Conservation (phyloP, 2,797 vertebrate genomes). For the Labeo calbasu region DNA sequence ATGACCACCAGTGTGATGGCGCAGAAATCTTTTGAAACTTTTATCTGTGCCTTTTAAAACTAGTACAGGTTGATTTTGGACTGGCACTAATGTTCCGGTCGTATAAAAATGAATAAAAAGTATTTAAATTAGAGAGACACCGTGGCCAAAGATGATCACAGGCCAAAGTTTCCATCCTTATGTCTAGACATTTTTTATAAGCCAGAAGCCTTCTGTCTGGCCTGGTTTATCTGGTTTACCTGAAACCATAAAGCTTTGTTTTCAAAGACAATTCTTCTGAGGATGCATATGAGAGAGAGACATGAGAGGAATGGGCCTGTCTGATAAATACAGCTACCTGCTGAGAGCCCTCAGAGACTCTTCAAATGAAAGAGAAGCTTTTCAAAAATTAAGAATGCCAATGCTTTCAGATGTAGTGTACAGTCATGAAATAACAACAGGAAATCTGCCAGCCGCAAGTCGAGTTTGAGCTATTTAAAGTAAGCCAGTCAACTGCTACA, state of each 20-base stretch:
- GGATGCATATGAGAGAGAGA: not conserved
- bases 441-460: slow-evolving; percentile 24
- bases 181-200: not conserved
- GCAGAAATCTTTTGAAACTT: not conserved
- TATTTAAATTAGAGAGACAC: not conserved
- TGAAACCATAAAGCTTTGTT: slow-evolving; percentile 1
- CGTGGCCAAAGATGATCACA: not conserved
- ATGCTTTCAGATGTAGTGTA: slow-evolving; percentile 14
- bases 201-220: not conserved
- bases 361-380: slow-evolving; percentile 26
- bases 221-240: slow-evolving; percentile 16
- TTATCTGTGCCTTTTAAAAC: not conserved
- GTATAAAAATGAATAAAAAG: not conserved
- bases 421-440: slow-evolving; percentile 31
- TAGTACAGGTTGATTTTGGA: not conserved
- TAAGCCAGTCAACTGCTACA: slow-evolving; percentile 36
- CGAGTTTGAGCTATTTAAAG: slow-evolving; percentile 43
- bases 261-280: slow-evolving; percentile 4
- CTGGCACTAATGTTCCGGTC: not conserved
- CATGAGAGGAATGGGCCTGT: not conserved
- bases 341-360: slow-evolving; percentile 6
- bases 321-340: slow-evolving; percentile 11
- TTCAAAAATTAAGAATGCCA: slow-evolving; percentile 32
- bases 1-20: not conserved
- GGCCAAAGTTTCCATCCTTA: not conserved